Base-by-base conservation (phyloP, 2,113 vertebrate species). In the Typhlomys cinereus region DNA sequence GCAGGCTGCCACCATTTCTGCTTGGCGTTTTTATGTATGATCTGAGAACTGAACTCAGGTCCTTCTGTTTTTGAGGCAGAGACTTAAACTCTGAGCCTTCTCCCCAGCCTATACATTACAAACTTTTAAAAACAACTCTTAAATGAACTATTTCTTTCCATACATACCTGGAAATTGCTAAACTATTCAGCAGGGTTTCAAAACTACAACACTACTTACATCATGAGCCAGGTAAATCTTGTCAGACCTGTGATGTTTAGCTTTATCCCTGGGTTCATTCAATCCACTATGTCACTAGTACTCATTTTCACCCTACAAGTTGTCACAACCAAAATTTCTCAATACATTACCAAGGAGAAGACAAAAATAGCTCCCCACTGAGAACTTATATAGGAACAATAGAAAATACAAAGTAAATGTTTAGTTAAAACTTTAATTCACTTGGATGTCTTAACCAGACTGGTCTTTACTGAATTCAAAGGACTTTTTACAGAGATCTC, bases 281-380 rank as follows among this genome's bases (percentile, higher is more conserved):
- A 75, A 50, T n/a, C 79, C 75, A 39, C 64, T n/a, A n/a, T 70
- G 57, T 52, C 89, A 95, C 62, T 57, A 92, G n/a, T 54, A 80
- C 17, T 21, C 2, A 7, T 31, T 36, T 34, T 21, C 14, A 31
- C 11, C 23, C n/a, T 18, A n/a, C 11, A 27, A 78, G 4, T 41
- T 46, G 27, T 4, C 12, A 62, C 29, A 79, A 62, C 20, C 39
- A 79, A 92, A 89, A 29, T 52, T 46, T 76, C 46, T 69, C 85
- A 89, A 0, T 79, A 41, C 75, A 62, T 73, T 3, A 54, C 27
- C 57, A 78, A 91, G 73, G 36, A 34, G 57, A 41, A 41, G 57
- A 25, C 23, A 41, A 9, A 95, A 78, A 46, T 85, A 59, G 79
- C 31, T 79, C 21, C 31, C 61, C 31, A 71, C 88, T 17, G 5